These are phyloP conservation scores for Rhyacophila evoluta DNA, from an alignment of 2,888 invertebrate genomes.

Conservation along the genomic window DNA sequence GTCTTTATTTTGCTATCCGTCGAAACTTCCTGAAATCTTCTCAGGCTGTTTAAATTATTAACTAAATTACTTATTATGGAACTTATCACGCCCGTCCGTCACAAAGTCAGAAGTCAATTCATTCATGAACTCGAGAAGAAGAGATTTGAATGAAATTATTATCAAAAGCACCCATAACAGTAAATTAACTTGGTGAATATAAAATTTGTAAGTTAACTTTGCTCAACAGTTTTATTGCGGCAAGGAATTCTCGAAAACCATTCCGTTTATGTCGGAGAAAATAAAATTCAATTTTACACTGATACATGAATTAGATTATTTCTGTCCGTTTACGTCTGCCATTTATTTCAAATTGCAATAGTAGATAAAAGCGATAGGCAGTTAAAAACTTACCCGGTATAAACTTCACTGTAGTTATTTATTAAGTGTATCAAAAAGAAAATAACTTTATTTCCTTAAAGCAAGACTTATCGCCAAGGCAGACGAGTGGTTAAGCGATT, in stretches of 20 bases:
- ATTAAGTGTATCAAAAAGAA: no score
- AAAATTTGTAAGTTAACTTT: constrained; percentile 47
- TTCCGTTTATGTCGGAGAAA: constrained; percentile 29
- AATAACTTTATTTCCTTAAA: no score
- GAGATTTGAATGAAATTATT: constrained; percentile 40
- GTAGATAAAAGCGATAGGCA: not conserved
- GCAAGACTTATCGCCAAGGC: no score
- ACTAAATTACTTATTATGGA: not conserved
- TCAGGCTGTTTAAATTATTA: not conserved
- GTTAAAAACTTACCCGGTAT: not conserved
- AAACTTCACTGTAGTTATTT: no score
- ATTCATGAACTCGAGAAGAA: constrained; percentile 28
- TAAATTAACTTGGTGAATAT: constrained; percentile 45
- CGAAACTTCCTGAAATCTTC: not conserved
- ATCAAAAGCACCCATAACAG: constrained; percentile 43
- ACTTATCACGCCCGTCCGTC: constrained; percentile 20
- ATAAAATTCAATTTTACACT: not conserved
- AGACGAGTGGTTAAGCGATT: no score
- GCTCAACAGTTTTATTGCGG: constrained; percentile 49
- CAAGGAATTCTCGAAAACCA: constrained; percentile 45
- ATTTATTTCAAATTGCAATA: not conserved
- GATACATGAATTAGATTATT: not conserved
- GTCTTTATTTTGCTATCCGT: constrained; percentile 6
- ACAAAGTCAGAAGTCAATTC: constrained; percentile 25
- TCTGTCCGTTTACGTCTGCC: not conserved